Percentiles rank a stretch among this genome's conserved stretches.
phyloP scores from a whole-genome alignment of 1,140 invertebrate genomes.

The Drosophila punjabiensis region DNA sequence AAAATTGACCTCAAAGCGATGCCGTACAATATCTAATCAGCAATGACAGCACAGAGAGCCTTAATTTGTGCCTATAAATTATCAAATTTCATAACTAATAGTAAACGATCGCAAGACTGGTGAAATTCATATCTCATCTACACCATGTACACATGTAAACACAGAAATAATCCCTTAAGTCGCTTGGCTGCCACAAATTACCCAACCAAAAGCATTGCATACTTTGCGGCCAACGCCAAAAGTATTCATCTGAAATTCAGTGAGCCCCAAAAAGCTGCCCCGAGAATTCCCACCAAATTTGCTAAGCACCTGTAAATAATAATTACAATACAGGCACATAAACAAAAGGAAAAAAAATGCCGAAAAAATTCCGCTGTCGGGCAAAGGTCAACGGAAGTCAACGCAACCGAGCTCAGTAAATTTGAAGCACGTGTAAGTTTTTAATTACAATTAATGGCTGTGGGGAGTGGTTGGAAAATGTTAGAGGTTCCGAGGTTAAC shows the following conservation, averaged over 20 bases:
- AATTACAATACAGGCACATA: slow-evolving; percentile 57
- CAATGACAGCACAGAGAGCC: background rate
- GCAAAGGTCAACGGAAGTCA: slow-evolving; percentile 56
- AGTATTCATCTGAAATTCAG: slow-evolving; percentile 5
- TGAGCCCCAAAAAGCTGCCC: slow-evolving; percentile 24
- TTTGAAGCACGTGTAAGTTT: slow-evolving; percentile 77
- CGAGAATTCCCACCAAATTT: slow-evolving; percentile 31
- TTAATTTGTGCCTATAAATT: background rate
- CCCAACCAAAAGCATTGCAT: slow-evolving; percentile 21
- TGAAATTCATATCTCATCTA: slow-evolving; percentile 1
- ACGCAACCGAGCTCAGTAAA: slow-evolving; percentile 38
- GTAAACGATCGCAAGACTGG: background rate
- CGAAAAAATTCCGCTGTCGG: slow-evolving; percentile 16
- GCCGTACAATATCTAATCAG: background rate
- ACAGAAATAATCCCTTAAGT: slow-evolving; percentile 3
- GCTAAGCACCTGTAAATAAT: slow-evolving; percentile 61
- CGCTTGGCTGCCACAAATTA: background rate
- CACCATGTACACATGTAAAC: background rate
- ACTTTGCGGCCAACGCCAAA: slow-evolving; percentile 38
- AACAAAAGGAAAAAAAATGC: slow-evolving; percentile 20
- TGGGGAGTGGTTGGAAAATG: background rate
- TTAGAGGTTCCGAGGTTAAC: background rate
- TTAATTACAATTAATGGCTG: slow-evolving; percentile 74
- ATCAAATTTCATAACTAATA: background rate
- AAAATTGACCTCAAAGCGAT: background rate